Evolutionary conservation across 2,113 vertebrate species (phyloP).

Genomic region (Dicentrarchus labrax): DNA sequence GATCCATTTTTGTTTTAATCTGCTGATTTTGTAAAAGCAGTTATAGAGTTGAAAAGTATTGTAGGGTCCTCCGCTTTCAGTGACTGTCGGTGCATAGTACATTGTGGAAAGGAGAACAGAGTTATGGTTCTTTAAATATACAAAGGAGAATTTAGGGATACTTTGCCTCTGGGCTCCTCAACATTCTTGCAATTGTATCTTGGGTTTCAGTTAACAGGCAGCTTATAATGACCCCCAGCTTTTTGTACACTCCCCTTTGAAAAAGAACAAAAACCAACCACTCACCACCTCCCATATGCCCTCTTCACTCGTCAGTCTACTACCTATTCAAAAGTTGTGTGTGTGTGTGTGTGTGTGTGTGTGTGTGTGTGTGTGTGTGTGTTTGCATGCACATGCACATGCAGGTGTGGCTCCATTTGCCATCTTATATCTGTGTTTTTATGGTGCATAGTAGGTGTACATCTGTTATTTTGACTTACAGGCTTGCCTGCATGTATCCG

Average conservation of each 20-base stretch:
- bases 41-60: background rate
- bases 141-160: constrained; percentile 30
- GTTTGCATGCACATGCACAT: background rate
- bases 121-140: constrained; percentile 24
- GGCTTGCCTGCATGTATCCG: constrained; percentile 57
- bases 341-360: constrained; percentile 2
- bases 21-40: constrained; percentile 18
- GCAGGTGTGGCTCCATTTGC: constrained; percentile 40
- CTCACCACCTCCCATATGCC: constrained; percentile 64
- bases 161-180: constrained; percentile 49
- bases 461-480: constrained; percentile 71
- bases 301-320: constrained; percentile 47
- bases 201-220: constrained; percentile 69
- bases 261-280: constrained; percentile 63
- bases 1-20: constrained; percentile 32
- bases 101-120: background rate
- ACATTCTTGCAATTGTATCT: constrained; percentile 69
- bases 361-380: constrained; percentile 1
- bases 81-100: background rate
- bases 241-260: constrained; percentile 58
- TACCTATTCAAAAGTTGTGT: constrained; percentile 55
- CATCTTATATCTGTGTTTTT: constrained; percentile 57
- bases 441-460: constrained; percentile 47
- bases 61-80: background rate
- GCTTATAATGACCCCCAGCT: constrained; percentile 50